Evolutionary conservation across 2,797 vertebrate genomes (phyloP).

Genomic region (Dicrostonyx torquatus): DNA sequence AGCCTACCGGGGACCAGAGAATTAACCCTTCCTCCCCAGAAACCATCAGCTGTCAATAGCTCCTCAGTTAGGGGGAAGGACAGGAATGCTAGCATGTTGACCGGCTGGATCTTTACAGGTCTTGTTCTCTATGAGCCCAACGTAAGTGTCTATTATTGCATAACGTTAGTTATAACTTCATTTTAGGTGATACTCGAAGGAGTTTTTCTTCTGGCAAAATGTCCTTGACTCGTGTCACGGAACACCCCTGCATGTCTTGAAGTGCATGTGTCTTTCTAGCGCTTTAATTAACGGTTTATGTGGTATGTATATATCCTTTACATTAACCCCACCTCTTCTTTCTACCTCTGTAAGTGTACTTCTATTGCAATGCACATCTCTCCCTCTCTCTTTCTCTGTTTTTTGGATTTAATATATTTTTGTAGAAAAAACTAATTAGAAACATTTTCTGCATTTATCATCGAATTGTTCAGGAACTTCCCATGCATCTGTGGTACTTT

Average conservation of each 20-base stretch:
- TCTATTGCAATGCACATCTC: not conserved
- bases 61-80: not conserved
- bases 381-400: constrained; percentile 16
- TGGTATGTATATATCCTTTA: constrained; percentile 85
- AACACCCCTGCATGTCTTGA: constrained; percentile 85
- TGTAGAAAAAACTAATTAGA: not conserved
- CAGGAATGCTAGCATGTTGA: not conserved
- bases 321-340: constrained; percentile 63
- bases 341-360: constrained; percentile 65
- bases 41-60: too few relatives aligned
- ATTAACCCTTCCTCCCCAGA: not conserved
- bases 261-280: constrained; percentile 88
- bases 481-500: not conserved
- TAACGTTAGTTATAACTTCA: constrained; percentile 80
- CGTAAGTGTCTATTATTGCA: constrained; percentile 59
- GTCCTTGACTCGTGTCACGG: constrained; percentile 82
- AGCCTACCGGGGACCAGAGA: not conserved
- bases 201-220: constrained; percentile 67
- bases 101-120: not conserved
- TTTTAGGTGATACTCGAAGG: constrained; percentile 86
- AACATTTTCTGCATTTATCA: constrained; percentile 42
- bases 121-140: not conserved
- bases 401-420: constrained; percentile 49
- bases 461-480: constrained; percentile 19
- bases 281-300: constrained; percentile 80